Evolutionary conservation across 1,140 invertebrate species (phyloP), one percentile per base, ranked within the genome.

Genomic region (Drosophila tani): DNA sequence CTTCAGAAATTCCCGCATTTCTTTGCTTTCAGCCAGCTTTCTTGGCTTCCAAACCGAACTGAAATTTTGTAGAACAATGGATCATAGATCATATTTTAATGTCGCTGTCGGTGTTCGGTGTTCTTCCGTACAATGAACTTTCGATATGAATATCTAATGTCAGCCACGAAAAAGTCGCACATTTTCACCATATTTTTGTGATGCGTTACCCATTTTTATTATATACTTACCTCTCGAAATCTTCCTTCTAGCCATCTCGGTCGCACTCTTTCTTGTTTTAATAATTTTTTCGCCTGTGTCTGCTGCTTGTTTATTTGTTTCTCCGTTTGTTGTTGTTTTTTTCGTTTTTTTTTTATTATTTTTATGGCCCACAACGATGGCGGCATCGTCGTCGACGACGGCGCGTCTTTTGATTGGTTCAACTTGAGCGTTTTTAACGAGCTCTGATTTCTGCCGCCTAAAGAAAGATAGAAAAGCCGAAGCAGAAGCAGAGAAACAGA

Each of bases 381-480:
- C 69, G 67, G 67, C 63, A 67, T 49, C 67, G 53, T 59, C 21
- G 66, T 43, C 55, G 81, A 63, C 63, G 51, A 81, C 86, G 66
- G 67, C 85, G 86, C 85, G 79, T 82, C 87, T 91, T 91, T 91
- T 91, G 87, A 91, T 91, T 91, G 86, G 86, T 83, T 91, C 82
- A 91, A 87, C 38, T 75, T 77, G 75, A 80, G 67, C 63, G 60
- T 81, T 82, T 91, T 91, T 91, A 91, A 91, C 86, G 87, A 91
- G 86, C 86, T 91, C 82, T 82, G 87, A 91, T 91, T 91, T 90
- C 57, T 81, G 76, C 56, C 68, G 50, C 66, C 68, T 24, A 53
- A 55, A 50, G 70, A 53, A 40, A 43, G 51, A 77, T 65, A 75
- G 49, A 76, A 66, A 56, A 63, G 67, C 56, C 67, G 62, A 41